Base-by-base conservation (phyloP, 2,113 vertebrate species). In the Cichladusa arquata region DNA sequence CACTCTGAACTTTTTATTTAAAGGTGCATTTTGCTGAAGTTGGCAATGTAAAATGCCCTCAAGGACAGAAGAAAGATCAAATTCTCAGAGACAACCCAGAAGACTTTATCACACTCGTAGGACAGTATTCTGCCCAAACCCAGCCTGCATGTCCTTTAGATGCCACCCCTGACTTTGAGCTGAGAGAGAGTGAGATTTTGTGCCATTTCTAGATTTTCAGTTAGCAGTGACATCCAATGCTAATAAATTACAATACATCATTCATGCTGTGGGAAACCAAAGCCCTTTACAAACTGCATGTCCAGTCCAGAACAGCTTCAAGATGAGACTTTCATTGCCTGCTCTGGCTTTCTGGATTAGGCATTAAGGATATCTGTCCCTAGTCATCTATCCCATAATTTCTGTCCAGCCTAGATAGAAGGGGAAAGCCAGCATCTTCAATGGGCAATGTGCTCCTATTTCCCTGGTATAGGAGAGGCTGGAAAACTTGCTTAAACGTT, bases 361-460 rank as follows among this genome's bases (percentile, higher is more conserved):
- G 29, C 51, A 66, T 47, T 65, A 72, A 73, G 58, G 25, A 44
- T 12, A 83, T 14, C 13, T 57, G 23, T 15, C 70, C 54, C 33
- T 9, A 16, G 6, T 24, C 33, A 47, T 5, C 29, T 36, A 33
- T 17, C 19, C n/a, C 40, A 44, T 11, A 11, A 1, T 61, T 88
- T 76, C 45, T 81, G 28, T 33, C 17, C 60, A 86, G 36, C 33
- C 42, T 58, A 45, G 20, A 78, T 15, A 53, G 34, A 31, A 73
- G 14, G 9, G 33, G 18, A 73, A 86, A 92, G 9, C 3, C 84
- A 66, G 19, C 33, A 34, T 28, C 22, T 70, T 38, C 47, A 57
- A 2, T 0, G 3, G 33, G 40, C 28, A 57, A 36, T 11, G 11
- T 7, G 10, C 13, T 86, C 10, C 24, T 5, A 2, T 24, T 73